Evolutionary conservation across 2,113 vertebrate species (phyloP).

Genomic region (Steatornis caripensis): DNA sequence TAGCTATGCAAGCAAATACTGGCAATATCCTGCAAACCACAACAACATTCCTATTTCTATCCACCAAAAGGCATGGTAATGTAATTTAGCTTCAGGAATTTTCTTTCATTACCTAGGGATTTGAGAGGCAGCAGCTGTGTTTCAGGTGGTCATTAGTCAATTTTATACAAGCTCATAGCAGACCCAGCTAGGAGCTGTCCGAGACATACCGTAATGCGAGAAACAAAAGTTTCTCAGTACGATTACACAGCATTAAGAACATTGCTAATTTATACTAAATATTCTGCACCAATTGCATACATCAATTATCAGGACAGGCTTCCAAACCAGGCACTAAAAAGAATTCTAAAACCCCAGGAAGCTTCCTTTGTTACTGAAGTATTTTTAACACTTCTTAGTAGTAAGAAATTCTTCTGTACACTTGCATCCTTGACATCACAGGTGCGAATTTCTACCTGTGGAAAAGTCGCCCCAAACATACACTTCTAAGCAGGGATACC

Average conservation of each 20-base stretch:
- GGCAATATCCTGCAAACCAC: neutral
- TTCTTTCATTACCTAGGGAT: neutral
- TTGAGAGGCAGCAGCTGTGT: neutral
- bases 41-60: neutral
- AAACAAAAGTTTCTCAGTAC: neutral
- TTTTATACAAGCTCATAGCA: neutral
- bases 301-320: neutral
- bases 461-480: neutral
- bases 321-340: neutral
- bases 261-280: neutral
- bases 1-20: neutral
- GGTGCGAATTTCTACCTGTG: neutral
- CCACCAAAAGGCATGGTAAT: neutral
- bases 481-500: neutral
- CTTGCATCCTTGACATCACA: neutral
- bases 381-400: neutral
- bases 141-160: accelerated
- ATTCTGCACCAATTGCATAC: neutral
- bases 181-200: neutral
- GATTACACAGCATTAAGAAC: neutral
- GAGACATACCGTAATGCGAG: neutral
- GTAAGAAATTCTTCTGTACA: neutral
- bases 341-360: neutral
- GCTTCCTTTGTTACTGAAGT: neutral
- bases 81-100: neutral